A percentile compares a stretch with the other conserved stretches of the same genome.
phyloP scores from a whole-genome alignment of 2,113 vertebrate species.

The Felis chaus region DNA sequence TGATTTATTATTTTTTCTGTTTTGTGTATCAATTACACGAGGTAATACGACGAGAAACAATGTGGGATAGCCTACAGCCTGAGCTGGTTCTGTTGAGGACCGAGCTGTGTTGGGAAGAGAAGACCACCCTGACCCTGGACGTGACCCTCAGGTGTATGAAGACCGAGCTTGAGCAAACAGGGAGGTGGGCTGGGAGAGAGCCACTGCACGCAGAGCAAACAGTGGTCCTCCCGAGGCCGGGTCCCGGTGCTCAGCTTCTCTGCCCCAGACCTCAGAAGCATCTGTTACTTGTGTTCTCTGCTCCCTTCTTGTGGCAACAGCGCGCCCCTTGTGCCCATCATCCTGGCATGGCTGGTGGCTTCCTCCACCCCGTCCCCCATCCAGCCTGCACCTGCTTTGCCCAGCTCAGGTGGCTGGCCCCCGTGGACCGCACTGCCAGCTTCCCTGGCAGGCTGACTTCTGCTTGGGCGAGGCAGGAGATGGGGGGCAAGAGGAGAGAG shows the following conservation, averaged over 20 bases:
- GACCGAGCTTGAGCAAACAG: background rate
- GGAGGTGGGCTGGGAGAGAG: too few species aligned
- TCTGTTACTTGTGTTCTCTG: background rate
- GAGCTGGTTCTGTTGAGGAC: background rate
- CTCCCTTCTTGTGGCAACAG: background rate
- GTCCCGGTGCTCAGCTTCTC: background rate
- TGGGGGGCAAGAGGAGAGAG: background rate
- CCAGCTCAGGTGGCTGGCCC: background rate
- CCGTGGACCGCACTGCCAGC: background rate
- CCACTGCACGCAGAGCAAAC: background rate
- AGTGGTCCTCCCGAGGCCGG: fast-evolving
- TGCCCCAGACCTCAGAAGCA: too few species aligned
- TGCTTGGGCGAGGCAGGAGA: background rate
- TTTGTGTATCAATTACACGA: background rate
- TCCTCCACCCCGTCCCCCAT: too few species aligned
- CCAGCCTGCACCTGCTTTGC: background rate
- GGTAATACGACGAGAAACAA: background rate
- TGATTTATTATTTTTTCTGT: background rate
- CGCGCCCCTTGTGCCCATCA: too few species aligned
- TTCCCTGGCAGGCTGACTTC: background rate
- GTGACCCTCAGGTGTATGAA: background rate
- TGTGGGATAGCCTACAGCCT: background rate
- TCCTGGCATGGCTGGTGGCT: background rate
- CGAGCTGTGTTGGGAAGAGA: background rate
- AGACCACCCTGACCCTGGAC: background rate